Conservation (phyloP, 2,113 vertebrate species). For the Girardinichthys multiradiatus region DNA sequence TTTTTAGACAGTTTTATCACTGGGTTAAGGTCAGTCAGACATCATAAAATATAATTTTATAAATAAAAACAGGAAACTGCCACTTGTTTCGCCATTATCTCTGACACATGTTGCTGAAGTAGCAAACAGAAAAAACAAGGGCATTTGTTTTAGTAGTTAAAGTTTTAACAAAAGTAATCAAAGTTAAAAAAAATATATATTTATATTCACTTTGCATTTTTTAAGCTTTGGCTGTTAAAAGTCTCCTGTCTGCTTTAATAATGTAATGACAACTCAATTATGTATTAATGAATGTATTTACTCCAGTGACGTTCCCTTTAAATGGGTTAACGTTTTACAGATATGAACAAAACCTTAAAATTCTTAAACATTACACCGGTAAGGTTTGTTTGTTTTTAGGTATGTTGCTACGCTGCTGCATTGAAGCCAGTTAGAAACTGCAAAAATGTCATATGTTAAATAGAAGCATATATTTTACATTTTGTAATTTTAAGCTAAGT, state of each 20-base stretch:
- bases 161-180: neutral
- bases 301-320: slow-evolving; percentile 34
- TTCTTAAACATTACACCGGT: neutral
- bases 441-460: slow-evolving; percentile 8
- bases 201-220: neutral
- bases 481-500: neutral
- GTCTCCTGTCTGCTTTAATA: slow-evolving; percentile 2
- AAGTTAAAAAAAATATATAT: neutral
- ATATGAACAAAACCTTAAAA: neutral
- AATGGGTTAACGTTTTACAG: slow-evolving; percentile 23
- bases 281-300: slow-evolving; percentile 26
- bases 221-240: neutral
- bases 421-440: slow-evolving; percentile 16
- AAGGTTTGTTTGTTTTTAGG: neutral
- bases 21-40: slow-evolving; percentile 5
- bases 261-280: slow-evolving; percentile 8
- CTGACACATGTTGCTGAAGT: neutral
- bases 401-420: slow-evolving; percentile 42
- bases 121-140: neutral
- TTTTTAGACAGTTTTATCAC: neutral
- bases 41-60: neutral
- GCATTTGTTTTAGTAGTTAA: neutral
- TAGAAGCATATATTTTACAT: neutral
- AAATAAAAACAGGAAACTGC: neutral
- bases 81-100: neutral